These are phyloP conservation scores for Phylloscopus collybita DNA, from an alignment of 2,797 vertebrate genomes.

Conservation along the genomic window DNA sequence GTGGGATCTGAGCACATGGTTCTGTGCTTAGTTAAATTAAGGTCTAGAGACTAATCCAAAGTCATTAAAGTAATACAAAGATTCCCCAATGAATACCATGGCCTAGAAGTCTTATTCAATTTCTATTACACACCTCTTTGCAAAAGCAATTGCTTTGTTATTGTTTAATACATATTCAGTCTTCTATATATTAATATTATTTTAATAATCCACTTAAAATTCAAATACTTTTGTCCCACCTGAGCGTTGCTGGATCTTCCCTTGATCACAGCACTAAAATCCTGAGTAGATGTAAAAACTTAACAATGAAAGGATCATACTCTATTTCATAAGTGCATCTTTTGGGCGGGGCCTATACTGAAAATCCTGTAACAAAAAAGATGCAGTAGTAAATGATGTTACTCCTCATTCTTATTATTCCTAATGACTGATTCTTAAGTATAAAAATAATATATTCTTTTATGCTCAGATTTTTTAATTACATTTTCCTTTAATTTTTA, in stretches of 20 bases:
- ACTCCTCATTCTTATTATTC: not conserved
- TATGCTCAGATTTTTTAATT: not conserved
- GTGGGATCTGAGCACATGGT: not conserved
- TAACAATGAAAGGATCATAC: constrained; percentile 67
- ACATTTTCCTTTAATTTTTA: not conserved
- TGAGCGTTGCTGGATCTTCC: constrained; percentile 65
- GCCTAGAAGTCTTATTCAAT: not conserved
- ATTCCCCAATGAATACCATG: not conserved
- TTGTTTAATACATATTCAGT: not conserved
- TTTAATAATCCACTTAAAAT: constrained; percentile 20
- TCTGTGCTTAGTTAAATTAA: constrained; percentile 22
- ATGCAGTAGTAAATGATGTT: not conserved
- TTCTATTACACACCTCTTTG: not conserved
- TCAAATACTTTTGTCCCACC: constrained; percentile 57
- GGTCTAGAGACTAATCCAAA: constrained; percentile 24
- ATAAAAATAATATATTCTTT: not conserved
- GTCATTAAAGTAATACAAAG: constrained; percentile 24
- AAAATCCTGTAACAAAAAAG: constrained; percentile 62
- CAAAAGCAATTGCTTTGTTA: constrained; percentile 29
- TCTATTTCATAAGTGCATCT: constrained; percentile 77
- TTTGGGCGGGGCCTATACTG: constrained; percentile 70
- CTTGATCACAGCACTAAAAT: constrained; percentile 78
- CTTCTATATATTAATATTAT: not conserved
- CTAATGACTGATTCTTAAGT: not conserved
- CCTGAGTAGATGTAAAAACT: constrained; percentile 73